These are phyloP conservation scores for Galagoides demidoff DNA, from an alignment of 2,797 vertebrate genomes.

Conservation along the genomic window DNA sequence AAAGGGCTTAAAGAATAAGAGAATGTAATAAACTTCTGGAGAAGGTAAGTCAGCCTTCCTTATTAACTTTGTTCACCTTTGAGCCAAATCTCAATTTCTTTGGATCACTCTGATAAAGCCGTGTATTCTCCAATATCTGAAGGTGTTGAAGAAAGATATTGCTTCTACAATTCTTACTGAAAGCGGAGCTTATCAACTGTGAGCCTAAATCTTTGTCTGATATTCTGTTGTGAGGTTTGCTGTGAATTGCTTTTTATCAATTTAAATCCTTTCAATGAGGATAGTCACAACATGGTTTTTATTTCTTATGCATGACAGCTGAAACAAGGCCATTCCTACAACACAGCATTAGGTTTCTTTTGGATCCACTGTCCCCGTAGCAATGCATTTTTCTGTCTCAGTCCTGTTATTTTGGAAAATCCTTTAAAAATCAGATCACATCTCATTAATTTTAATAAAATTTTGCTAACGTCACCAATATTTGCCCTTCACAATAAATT, in stretches of 20 bases:
- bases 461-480: not conserved
- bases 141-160: slow-evolving; percentile 46
- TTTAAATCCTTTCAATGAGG: slow-evolving; percentile 9
- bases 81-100: slow-evolving; percentile 61
- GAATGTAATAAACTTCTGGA: slow-evolving; percentile 63
- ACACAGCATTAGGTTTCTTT: not conserved
- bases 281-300: slow-evolving; percentile 44
- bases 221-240: slow-evolving; percentile 9
- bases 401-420: slow-evolving; percentile 22
- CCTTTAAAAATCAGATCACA: slow-evolving; percentile 2
- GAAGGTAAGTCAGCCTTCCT: slow-evolving; percentile 61
- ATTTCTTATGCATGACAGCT: not conserved
- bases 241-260: slow-evolving; percentile 10
- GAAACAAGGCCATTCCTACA: slow-evolving; percentile 11
- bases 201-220: not conserved
- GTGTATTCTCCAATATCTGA: slow-evolving; percentile 30
- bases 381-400: not conserved
- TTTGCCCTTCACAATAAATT: slow-evolving; percentile 6
- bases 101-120: slow-evolving; percentile 36
- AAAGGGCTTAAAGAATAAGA: slow-evolving; percentile 57
- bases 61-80: slow-evolving; percentile 68
- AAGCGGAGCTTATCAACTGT: not conserved
- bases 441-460: slow-evolving; percentile 51
- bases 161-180: slow-evolving; percentile 40
- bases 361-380: not conserved